Base-by-base conservation (phyloP, 1,140 invertebrate genomes). In the Drosophila teissieri region DNA sequence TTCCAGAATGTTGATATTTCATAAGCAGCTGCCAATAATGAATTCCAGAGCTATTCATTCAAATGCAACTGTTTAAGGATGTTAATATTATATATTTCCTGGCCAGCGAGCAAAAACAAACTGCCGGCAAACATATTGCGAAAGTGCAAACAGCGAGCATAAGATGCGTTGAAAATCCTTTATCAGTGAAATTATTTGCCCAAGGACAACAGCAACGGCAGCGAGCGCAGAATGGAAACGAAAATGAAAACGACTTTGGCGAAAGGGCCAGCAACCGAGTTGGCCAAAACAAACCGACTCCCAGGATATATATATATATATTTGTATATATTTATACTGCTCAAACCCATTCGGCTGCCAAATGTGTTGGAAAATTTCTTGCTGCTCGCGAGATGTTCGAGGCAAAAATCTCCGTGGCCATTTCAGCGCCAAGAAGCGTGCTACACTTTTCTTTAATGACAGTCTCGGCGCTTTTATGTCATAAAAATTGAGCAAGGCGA, bases 141-240 rank as follows among this genome's bases (percentile, higher is more conserved):
- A 80, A 55, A 89, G 83, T 74, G 80, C 83, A 89, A 88, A 88
- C 83, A 89, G 83, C 68, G 80, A 67, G 62, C 83, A 83, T 73
- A 83, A 88, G 83, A 88, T 83, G 83, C 84, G 83, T 89, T 88
- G 80, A 88, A 88, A 88, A 89, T 88, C 83, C 81, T 88, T 88
- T 88, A 88, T 88, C 80, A 83, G 84, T 73, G 80, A 89, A 88
- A 89, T 89, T 89, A 88, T 89, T 86, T 88, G 83, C 84, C 44
- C 80, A 83, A 77, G 79, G 83, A 86, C 83, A 88, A 61, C 37
- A 56, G 48, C 37, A 51, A 61, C 4, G 48, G 42, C 12, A 24
- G 46, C 14, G 64, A 70, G 54, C 61, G 44, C 34, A 44, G 27
- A 55, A 51, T 69, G 56, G 48, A 57, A 57, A 70, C 42, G 75